phyloP scores from a whole-genome alignment of 2,797 vertebrate genomes.

The Capromys pilorides region DNA sequence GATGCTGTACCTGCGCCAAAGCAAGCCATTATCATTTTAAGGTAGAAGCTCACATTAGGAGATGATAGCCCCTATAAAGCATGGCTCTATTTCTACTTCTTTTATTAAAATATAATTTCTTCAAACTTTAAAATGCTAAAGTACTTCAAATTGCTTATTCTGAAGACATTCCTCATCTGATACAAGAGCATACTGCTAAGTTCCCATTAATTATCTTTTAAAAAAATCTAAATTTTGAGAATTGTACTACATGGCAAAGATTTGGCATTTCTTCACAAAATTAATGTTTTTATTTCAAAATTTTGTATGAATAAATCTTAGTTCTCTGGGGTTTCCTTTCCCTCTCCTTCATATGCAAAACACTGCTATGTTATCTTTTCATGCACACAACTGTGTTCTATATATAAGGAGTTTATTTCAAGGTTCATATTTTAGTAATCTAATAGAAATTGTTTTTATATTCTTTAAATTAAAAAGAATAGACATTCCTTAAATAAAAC shows the following conservation, averaged over 20 bases:
- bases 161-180: not conserved
- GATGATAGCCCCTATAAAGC: slow-evolving; percentile 20
- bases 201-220: not conserved
- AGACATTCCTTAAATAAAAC: not conserved
- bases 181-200: not conserved
- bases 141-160: not conserved
- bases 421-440: not conserved
- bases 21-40: slow-evolving; percentile 32
- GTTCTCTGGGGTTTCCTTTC: not conserved
- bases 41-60: not conserved
- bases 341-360: not conserved
- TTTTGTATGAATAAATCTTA: not conserved
- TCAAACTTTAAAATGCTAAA: not conserved
- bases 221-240: not conserved
- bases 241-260: not conserved
- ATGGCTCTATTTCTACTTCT: not conserved
- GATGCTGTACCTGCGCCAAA: not conserved
- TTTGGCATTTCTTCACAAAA: not conserved
- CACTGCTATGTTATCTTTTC: not conserved
- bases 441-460: not conserved
- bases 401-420: not conserved
- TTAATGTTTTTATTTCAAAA: not conserved
- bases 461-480: not conserved
- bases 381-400: not conserved
- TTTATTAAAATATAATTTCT: slow-evolving; percentile 42